A percentile compares a stretch with the other conserved stretches of the same genome.
Conservation (phyloP, 2,113 vertebrate species). For the Sphyrna mokarran region DNA sequence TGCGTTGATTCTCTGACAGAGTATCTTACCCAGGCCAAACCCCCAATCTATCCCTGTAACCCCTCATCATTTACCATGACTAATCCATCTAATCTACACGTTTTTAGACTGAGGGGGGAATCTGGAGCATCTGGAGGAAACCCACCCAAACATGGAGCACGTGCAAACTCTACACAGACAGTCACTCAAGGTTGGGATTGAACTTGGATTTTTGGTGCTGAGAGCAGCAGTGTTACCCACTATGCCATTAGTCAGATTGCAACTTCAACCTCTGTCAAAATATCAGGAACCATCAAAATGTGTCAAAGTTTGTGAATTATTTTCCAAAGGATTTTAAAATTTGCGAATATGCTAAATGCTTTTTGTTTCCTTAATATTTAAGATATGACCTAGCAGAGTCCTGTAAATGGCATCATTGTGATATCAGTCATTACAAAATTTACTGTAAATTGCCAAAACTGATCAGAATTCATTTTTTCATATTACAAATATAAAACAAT, state of each 20-base stretch:
- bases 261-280: neutral
- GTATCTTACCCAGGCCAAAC: too few species aligned
- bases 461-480: neutral
- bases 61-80: too few species aligned
- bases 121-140: too few species aligned
- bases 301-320: neutral
- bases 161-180: too few species aligned
- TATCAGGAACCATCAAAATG: neutral
- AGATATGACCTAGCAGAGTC: neutral
- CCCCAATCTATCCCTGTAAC: too few species aligned
- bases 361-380: constrained; percentile 20
- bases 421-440: neutral
- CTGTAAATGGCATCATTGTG: neutral
- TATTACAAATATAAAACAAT: neutral
- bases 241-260: neutral
- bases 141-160: too few species aligned
- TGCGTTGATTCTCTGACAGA: too few species aligned
- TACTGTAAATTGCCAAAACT: neutral
- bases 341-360: neutral
- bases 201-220: too few species aligned
- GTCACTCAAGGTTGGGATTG: too few species aligned
- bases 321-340: neutral
- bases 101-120: too few species aligned
- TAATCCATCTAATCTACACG: too few species aligned
- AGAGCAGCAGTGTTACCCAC: too few species aligned